A percentile compares a stretch with the other conserved stretches of the same genome.
These are phyloP conservation scores for Scyliorhinus canicula DNA, from an alignment of 2,797 vertebrate species.

Conservation along the genomic window DNA sequence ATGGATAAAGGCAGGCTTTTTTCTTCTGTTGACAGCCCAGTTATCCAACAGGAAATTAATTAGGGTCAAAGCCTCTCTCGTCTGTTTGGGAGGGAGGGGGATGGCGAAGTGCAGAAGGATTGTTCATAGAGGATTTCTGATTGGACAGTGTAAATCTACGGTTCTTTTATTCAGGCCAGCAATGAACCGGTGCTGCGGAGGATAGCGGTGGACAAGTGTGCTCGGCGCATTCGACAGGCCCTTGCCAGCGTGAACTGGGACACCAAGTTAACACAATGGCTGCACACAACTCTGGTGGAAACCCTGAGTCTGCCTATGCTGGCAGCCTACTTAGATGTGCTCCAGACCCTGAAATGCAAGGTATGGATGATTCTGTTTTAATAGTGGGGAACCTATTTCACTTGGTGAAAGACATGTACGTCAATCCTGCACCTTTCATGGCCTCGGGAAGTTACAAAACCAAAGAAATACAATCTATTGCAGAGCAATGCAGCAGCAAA, in stretches of 20 bases:
- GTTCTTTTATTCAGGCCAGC: constrained; percentile 61
- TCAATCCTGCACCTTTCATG: neutral
- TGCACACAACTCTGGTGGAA: constrained; percentile 86
- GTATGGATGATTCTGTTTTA: constrained; percentile 51
- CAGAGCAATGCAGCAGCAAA: neutral
- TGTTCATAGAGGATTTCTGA: neutral
- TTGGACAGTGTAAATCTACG: neutral
- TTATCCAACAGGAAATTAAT: no score
- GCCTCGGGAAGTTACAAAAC: neutral
- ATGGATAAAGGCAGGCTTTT: no score
- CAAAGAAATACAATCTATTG: neutral
- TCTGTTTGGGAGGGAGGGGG: neutral
- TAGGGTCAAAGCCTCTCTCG: neutral
- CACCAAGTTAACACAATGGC: constrained; percentile 89
- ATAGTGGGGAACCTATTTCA: no score
- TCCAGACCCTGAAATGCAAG: constrained; percentile 98
- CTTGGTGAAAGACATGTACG: neutral
- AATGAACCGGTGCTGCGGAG: constrained; percentile 88
- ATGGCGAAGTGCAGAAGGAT: neutral
- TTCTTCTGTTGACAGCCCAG: no score
- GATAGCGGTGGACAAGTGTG: constrained; percentile 90
- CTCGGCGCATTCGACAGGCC: constrained; percentile 86
- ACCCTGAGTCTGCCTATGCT: constrained; percentile 88
- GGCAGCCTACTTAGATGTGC: constrained; percentile 87
- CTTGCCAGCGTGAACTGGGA: constrained; percentile 91